Evolutionary conservation across 2,113 vertebrate species (phyloP), one percentile per base, ranked within the genome.

Genomic region (Oryzias curvinotus): DNA sequence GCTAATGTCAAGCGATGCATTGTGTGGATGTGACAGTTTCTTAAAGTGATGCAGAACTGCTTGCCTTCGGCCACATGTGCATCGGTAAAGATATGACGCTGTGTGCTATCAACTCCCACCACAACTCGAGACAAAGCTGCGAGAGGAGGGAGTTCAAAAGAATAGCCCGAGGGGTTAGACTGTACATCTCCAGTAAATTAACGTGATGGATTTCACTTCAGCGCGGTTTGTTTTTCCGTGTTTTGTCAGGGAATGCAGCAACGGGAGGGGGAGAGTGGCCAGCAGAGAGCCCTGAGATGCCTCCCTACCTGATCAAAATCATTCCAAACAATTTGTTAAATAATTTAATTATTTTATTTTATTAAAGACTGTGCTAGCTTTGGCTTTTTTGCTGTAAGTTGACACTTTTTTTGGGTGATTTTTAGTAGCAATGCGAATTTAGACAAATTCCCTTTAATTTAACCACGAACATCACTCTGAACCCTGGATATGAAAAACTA

Each of bases 51-150:
- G 75, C 75, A 74, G 59, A 81, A 60, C 66, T 30, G 52, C 68
- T 66, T 51, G 69, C 85, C 59, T 19, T 48, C 52, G 59, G 75
- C 72, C 77, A 75, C 60, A 17, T 62, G 75, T 77, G 85, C 67
- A 84, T 82, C 77, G 77, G 80, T 71, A 78, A 73, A 84, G 78
- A 80, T 82, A 80, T 19, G 52, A 42, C 26, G 19, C 46, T 71
- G 53, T 67, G 16, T 49, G 68, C 43, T 54, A 65, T 68, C 65
- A 51, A 70, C 62, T 63, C 79, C 71, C 64, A 67, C 67, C 52
- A 25, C 62, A 28, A 53, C 50, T 65, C 5, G 3, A 78, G 57
- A 85, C 77, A 57, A 62, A 65, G 60, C 62, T 73, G 62, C 28
- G 21, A 55, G 66, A 75, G 16, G 72, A 78, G 65, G 67, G 51